Percentiles rank a stretch among this genome's conserved stretches.
These are phyloP conservation scores for Lepidonotus clava DNA, from an alignment of 2,888 invertebrate species.

Conservation along the genomic window DNA sequence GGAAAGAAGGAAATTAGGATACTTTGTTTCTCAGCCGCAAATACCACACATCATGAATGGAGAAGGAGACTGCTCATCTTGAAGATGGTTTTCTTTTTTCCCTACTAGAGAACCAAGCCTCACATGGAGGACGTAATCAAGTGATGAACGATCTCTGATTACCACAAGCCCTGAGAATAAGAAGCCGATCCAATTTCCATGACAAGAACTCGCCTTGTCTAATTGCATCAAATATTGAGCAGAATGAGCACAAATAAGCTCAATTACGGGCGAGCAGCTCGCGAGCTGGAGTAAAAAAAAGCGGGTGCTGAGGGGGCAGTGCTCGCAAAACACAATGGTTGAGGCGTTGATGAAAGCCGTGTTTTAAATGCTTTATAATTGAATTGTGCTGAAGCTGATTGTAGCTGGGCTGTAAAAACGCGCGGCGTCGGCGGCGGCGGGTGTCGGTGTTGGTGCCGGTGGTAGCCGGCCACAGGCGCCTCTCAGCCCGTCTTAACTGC, in stretches of 20 bases:
- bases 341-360: slow-evolving; percentile 44
- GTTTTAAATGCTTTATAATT: slow-evolving; percentile 50
- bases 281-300: background rate
- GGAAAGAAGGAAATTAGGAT: background rate
- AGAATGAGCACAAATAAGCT: slow-evolving; percentile 44
- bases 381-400: slow-evolving; percentile 44
- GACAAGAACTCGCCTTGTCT: slow-evolving; percentile 29
- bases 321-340: slow-evolving; percentile 22
- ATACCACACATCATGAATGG: background rate
- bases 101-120: background rate
- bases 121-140: background rate
- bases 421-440: background rate
- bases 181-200: slow-evolving; percentile 31
- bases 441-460: background rate
- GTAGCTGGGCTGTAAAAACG: slow-evolving; percentile 5
- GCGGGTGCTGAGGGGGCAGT: background rate
- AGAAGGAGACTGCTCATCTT: background rate
- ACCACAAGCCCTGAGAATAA: background rate
- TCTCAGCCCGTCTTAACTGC: background rate
- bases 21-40: background rate
- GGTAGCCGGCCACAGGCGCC: background rate
- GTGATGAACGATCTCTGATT: slow-evolving; percentile 31
- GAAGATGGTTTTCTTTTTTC: background rate
- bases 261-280: slow-evolving; percentile 28
- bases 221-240: slow-evolving; percentile 51